A percentile compares a stretch with the other conserved stretches of the same genome.
phyloP scores from a whole-genome alignment of 2,797 vertebrate species.

The Gymnoscopelus microlampas region DNA sequence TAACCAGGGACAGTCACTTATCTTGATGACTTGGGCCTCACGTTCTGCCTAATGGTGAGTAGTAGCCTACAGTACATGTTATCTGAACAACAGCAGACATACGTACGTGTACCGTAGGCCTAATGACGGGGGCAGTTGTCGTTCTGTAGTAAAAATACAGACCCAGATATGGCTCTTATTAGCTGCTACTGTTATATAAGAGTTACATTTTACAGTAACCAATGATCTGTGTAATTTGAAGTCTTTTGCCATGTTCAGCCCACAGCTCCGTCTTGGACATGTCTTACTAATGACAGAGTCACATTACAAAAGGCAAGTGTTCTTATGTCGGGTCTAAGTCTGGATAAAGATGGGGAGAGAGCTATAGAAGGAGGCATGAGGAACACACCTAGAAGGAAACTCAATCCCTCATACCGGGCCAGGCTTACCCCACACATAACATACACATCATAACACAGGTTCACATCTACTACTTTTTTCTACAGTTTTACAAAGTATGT shows the following conservation, averaged over 20 bases:
- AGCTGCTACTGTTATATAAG: too few species aligned
- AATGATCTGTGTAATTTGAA: too few species aligned
- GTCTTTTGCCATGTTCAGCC: too few species aligned
- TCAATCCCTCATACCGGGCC: too few species aligned
- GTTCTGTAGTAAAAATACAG: background rate
- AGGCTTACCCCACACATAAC: too few species aligned
- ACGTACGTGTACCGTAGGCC: constrained; percentile 46
- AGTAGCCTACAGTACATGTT: constrained; percentile 14
- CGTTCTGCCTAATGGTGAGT: constrained; percentile 4
- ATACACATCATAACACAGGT: too few species aligned
- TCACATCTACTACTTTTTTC: too few species aligned
- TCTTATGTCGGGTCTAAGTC: background rate
- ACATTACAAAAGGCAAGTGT: background rate
- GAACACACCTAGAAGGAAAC: background rate
- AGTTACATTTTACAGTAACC: too few species aligned
- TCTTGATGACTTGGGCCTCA: background rate
- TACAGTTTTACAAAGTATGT: too few species aligned
- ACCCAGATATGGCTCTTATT: background rate
- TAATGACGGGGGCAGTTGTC: background rate
- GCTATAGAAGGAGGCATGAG: background rate
- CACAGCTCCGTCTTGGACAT: too few species aligned
- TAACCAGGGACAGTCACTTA: background rate
- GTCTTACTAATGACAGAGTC: background rate
- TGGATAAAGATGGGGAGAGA: background rate
- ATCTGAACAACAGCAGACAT: constrained; percentile 27